phyloP scores from a whole-genome alignment of 92 coral and sea anemone species.

The Epizoanthus ramosus region DNA sequence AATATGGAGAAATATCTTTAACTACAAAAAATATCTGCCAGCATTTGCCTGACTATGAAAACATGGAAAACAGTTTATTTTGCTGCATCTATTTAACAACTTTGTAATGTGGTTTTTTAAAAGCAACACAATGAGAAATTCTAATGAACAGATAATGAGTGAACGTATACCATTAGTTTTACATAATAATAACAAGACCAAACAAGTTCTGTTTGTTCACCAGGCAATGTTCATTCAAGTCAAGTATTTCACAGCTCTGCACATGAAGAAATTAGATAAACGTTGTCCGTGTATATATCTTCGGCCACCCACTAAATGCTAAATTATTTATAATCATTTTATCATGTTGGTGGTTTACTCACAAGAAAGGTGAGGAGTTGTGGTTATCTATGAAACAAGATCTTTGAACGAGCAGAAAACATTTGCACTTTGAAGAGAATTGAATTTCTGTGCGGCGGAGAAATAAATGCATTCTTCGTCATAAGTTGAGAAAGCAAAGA shows the following conservation, averaged over 20 bases:
- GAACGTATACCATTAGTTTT: neutral
- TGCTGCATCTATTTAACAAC: neutral
- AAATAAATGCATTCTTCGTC: neutral
- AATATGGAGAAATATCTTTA: too few relatives aligned
- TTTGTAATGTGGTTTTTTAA: neutral
- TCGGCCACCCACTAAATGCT: conserved; percentile 22
- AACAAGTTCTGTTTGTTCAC: conserved; percentile 7
- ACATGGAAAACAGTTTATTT: neutral
- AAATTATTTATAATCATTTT: conserved; percentile 30
- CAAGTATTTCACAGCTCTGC: conserved; percentile 1
- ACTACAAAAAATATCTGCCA: too few relatives aligned
- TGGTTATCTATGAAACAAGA: conserved; percentile 33
- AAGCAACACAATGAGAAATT: neutral
- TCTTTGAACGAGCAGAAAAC: conserved; percentile 19
- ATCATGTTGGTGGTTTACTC: conserved; percentile 34
- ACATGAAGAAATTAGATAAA: neutral
- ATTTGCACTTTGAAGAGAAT: neutral
- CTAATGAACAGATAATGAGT: neutral
- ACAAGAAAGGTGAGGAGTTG: conserved; percentile 13
- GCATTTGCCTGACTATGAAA: neutral
- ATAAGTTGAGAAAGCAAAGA: conserved; percentile 14
- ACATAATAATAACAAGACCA: neutral
- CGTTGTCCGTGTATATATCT: neutral
- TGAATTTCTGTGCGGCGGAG: neutral
- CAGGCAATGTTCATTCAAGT: conserved; percentile 14